These are phyloP conservation scores for Mormoops blainvillei DNA, from an alignment of 2,113 vertebrate species.

Conservation along the genomic window DNA sequence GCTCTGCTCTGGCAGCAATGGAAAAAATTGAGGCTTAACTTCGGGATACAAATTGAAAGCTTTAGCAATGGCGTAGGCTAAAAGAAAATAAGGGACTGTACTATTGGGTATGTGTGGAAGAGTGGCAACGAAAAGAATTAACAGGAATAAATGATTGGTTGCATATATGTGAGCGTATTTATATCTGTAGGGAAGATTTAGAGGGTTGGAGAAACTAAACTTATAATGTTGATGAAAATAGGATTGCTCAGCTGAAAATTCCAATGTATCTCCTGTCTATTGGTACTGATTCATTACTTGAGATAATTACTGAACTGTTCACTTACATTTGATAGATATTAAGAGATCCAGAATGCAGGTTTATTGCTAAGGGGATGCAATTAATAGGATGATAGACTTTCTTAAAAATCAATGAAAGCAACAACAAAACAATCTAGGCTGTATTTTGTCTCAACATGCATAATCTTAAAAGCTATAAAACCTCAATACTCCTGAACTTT, in stretches of 20 bases:
- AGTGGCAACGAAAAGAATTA: neutral
- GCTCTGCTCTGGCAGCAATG: neutral
- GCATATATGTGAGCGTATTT: neutral
- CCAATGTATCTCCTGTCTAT: neutral
- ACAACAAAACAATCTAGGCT: neutral
- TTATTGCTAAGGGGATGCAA: neutral
- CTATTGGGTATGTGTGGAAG: neutral
- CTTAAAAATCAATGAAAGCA: slow-evolving; percentile 50
- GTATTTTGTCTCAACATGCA: neutral
- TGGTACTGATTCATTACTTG: neutral
- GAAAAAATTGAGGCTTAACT: neutral
- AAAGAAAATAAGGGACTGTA: neutral
- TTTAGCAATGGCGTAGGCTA: neutral
- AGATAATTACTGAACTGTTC: neutral
- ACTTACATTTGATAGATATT: neutral
- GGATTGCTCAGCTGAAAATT: neutral
- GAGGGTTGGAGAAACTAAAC: neutral
- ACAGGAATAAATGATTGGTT: neutral
- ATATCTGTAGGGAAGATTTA: neutral
- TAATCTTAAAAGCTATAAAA: slow-evolving; percentile 29
- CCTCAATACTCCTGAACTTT: slow-evolving; percentile 38
- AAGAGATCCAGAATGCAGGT: neutral
- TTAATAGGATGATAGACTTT: neutral
- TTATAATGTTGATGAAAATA: neutral
- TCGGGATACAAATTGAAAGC: neutral